Base-by-base conservation (phyloP, 2,113 vertebrate species). In the Hydropotes inermis region DNA sequence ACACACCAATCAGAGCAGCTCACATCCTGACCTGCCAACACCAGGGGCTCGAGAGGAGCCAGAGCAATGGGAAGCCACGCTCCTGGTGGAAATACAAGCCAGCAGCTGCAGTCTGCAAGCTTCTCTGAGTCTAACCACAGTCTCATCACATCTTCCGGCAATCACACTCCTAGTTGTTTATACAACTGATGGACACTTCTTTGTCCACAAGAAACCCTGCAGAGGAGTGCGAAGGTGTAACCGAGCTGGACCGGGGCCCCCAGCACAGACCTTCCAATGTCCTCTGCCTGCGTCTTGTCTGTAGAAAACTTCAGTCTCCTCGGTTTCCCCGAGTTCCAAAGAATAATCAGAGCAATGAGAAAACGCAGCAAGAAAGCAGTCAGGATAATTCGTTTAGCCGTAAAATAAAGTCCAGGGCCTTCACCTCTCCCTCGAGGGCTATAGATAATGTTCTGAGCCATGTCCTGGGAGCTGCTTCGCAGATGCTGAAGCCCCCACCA, bases 81-180 rank as follows among this genome's bases (percentile, higher is more conserved):
- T 21, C 17, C 64, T 21, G 64, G 8, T 70, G 64, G n/a, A 4
- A 36, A 11, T 36, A 10, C 64, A 36, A 17, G n/a, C 0, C 64
- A 0, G n/a, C n/a, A 1, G n/a, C 64, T 21, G n/a, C 30, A 4
- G n/a, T 36, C 64, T 12, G 64, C 10, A 11, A 10, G 64, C 0
- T n/a, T 36, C 64, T 6, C n/a, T 36, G 64, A 36, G 64, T 11
- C 64, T 6, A 70, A 70, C n/a, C 33, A 17, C 15, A 21, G 64
- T 21, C n/a, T 36, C n/a, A 11, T 11, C 11, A n/a, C 9, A 7
- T 21, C 64, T 70, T 70, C 64, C 17, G 21, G 9, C 64, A 36
- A 0, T 11, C 64, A 70, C 17, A 70, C n/a, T 11, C n/a, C n/a
- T 5, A 21, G n/a, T 17, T 36, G 11, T 36, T 70, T 11, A 11